These are phyloP conservation scores for Hemichromis elongatus DNA, from an alignment of 2,113 vertebrate species.

Conservation along the genomic window DNA sequence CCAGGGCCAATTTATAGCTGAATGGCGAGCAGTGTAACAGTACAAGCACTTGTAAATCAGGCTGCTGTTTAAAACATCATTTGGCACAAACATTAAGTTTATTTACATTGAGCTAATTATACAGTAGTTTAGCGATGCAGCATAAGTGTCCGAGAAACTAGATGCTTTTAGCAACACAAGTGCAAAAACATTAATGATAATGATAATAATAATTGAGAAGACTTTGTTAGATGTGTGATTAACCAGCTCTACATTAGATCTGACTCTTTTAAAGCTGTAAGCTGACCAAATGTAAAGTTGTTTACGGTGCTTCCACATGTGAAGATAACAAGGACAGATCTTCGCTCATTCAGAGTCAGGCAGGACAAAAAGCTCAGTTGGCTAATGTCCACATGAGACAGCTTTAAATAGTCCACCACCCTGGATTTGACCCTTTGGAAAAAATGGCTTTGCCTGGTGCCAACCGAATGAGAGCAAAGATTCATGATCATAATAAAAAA, in stretches of 20 bases:
- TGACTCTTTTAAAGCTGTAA: neutral
- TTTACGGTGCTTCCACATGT: neutral
- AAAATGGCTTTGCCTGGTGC: constrained; percentile 25
- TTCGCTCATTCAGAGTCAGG: constrained; percentile 15
- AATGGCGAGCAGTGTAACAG: neutral
- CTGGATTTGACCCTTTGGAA: constrained; percentile 23
- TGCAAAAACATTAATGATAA: neutral
- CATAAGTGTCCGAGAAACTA: neutral
- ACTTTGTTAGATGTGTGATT: neutral
- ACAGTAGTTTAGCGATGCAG: neutral
- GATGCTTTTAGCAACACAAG: neutral
- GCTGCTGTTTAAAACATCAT: constrained; percentile 11
- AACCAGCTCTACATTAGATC: neutral
- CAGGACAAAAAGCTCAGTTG: constrained; percentile 51
- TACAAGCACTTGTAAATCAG: constrained; percentile 7
- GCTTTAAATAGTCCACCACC: constrained; percentile 38
- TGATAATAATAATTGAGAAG: neutral
- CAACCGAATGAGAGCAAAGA: constrained; percentile 22
- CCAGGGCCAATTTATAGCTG: neutral
- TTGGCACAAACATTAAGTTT: constrained; percentile 7
- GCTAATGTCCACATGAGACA: constrained; percentile 36
- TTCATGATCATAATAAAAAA: constrained; percentile 16
- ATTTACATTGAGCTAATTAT: constrained; percentile 24
- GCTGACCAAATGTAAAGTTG: neutral
- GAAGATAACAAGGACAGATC: constrained; percentile 5